Evolutionary conservation across 2,113 vertebrate species (phyloP).

Genomic region (Neofelis nebulosa): DNA sequence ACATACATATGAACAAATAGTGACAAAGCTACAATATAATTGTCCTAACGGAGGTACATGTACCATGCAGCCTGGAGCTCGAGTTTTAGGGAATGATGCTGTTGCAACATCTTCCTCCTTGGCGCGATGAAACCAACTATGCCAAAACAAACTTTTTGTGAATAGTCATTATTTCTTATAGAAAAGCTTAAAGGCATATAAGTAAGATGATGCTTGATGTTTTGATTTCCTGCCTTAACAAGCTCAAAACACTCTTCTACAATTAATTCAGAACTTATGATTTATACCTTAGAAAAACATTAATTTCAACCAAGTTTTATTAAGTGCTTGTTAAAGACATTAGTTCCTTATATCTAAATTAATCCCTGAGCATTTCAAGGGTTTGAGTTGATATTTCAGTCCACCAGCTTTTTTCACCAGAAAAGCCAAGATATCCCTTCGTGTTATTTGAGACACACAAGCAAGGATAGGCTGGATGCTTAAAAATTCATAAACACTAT

Average conservation of each 20-base stretch:
- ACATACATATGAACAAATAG: neutral
- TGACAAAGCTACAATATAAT: neutral
- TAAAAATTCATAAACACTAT: neutral
- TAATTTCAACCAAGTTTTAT: neutral
- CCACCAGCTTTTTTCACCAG: neutral
- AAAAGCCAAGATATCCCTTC: neutral
- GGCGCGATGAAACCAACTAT: neutral
- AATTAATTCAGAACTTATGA: neutral
- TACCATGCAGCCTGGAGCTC: neutral
- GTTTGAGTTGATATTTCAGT: neutral
- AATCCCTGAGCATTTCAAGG: neutral
- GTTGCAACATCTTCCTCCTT: neutral
- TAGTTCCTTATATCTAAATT: neutral
- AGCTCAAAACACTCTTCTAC: neutral
- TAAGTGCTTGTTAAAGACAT: neutral
- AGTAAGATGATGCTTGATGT: neutral
- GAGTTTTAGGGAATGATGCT: neutral
- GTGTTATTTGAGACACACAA: neutral
- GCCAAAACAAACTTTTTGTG: neutral
- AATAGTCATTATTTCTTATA: neutral
- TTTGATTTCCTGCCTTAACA: neutral
- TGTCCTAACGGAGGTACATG: neutral
- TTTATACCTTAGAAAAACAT: slow-evolving; percentile 1
- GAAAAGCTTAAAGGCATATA: neutral
- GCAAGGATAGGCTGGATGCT: neutral